Evolutionary conservation across 2,113 vertebrate species (phyloP).

Genomic region (Hassar affinis): DNA sequence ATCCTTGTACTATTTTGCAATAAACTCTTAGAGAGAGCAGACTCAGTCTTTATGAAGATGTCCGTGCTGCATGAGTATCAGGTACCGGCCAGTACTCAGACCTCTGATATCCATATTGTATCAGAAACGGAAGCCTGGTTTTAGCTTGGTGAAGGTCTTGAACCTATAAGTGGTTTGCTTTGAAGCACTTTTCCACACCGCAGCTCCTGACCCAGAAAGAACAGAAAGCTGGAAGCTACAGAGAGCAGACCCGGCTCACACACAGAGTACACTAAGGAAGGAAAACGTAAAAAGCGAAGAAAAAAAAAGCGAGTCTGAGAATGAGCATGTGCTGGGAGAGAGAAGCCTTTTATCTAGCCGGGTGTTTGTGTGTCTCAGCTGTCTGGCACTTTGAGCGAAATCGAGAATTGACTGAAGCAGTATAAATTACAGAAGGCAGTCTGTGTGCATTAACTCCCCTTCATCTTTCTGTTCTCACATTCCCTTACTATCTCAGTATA

Average conservation of each 20-base stretch:
- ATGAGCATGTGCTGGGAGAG: not conserved
- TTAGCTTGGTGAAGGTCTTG: not conserved
- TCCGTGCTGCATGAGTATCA: not conserved
- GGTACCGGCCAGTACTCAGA: not conserved
- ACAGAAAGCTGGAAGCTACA: not conserved
- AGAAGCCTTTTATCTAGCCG: not conserved
- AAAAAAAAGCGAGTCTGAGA: not conserved
- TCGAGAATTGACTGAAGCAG: conserved; percentile 32
- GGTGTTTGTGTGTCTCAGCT: conserved; percentile 24
- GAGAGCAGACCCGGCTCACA: not conserved
- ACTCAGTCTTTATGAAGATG: not conserved
- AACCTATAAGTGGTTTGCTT: conserved; percentile 6
- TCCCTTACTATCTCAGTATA: conserved; percentile 27
- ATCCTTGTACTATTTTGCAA: not conserved
- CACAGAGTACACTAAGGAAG: not conserved
- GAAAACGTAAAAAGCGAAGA: not conserved
- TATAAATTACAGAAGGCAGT: conserved; percentile 45
- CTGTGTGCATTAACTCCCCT: conserved; percentile 40
- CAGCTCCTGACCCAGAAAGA: not conserved
- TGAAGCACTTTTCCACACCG: not conserved
- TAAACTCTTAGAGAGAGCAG: not conserved
- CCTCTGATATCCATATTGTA: conserved; percentile 8
- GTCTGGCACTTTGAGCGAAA: conserved; percentile 29
- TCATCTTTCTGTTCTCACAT: conserved; percentile 54
- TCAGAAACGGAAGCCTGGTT: not conserved